Evolutionary conservation across 2,113 vertebrate genomes (phyloP).

Genomic region (Amblyopsis rosae): DNA sequence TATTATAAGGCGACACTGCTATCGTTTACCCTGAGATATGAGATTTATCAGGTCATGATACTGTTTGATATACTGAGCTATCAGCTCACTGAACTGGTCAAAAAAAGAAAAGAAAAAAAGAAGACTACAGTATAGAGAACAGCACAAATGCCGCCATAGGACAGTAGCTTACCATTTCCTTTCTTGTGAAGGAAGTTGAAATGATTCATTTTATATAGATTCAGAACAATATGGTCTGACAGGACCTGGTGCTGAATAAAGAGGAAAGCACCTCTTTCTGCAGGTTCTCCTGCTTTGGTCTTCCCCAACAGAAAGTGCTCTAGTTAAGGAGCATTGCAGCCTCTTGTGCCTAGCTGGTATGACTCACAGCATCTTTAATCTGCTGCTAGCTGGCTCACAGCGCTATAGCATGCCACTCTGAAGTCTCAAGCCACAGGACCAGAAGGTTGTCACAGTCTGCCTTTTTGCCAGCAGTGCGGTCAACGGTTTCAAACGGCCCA

Average conservation of each 20-base stretch:
- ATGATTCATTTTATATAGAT: background rate
- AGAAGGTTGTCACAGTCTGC: background rate
- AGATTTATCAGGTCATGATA: slow-evolving; percentile 8
- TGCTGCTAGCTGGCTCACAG: slow-evolving; percentile 16
- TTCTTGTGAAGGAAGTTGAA: background rate
- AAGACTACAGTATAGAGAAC: background rate
- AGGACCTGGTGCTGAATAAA: too few species aligned
- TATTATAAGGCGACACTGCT: background rate
- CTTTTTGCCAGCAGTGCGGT: background rate
- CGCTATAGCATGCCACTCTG: slow-evolving; percentile 3
- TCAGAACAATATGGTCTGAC: background rate
- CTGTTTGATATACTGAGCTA: background rate
- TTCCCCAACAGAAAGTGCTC: background rate
- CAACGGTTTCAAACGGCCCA: slow-evolving; percentile 13
- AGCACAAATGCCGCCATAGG: background rate
- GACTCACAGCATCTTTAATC: slow-evolving; percentile 15
- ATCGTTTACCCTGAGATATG: background rate
- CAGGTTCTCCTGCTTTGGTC: background rate
- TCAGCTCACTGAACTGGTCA: background rate
- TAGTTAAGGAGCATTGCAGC: too few species aligned
- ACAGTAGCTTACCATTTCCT: background rate
- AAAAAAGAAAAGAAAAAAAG: too few species aligned
- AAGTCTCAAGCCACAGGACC: slow-evolving; percentile 2
- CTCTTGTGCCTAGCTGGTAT: slow-evolving; percentile 7
- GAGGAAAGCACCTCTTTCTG: too few species aligned